Percentiles rank a stretch among this genome's conserved stretches.
Evolutionary conservation across 53 echinoderm and acorn worm genomes (phyloP).

Genomic region (Arbacia lixula): DNA sequence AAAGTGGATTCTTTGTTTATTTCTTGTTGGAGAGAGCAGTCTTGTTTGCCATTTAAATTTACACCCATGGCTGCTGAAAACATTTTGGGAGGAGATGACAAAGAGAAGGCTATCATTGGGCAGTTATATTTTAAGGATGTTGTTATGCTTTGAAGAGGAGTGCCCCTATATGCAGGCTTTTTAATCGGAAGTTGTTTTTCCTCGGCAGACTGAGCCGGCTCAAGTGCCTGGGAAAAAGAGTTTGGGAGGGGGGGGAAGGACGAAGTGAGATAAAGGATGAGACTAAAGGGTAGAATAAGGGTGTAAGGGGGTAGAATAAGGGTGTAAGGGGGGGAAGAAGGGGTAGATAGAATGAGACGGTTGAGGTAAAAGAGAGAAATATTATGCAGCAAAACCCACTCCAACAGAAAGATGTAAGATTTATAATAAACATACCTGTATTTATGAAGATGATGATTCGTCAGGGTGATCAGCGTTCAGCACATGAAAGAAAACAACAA

Average conservation of each 20-base stretch:
- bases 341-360: too few relatives aligned
- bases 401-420: too few relatives aligned
- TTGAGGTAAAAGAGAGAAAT: background rate
- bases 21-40: too few relatives aligned
- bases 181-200: slow-evolving; percentile 42
- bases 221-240: background rate
- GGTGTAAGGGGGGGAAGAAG: background rate
- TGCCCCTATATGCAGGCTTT: background rate
- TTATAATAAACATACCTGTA: too few relatives aligned
- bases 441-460: too few relatives aligned
- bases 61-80: slow-evolving; percentile 6
- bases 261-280: background rate
- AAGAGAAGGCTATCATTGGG: background rate
- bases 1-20: too few relatives aligned
- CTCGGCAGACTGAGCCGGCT: background rate
- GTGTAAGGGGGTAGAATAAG: background rate
- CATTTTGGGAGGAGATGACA: background rate
- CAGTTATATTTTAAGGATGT: slow-evolving; percentile 25
- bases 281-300: background rate
- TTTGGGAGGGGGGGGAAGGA: background rate
- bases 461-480: too few relatives aligned
- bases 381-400: too few relatives aligned
- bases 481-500: too few relatives aligned
- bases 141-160: background rate
- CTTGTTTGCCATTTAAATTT: slow-evolving; percentile 25